A percentile compares a stretch with the other conserved stretches of the same genome.
Evolutionary conservation across 92 coral and sea anemone genomes (phyloP).

Genomic region (Porites evermanni): DNA sequence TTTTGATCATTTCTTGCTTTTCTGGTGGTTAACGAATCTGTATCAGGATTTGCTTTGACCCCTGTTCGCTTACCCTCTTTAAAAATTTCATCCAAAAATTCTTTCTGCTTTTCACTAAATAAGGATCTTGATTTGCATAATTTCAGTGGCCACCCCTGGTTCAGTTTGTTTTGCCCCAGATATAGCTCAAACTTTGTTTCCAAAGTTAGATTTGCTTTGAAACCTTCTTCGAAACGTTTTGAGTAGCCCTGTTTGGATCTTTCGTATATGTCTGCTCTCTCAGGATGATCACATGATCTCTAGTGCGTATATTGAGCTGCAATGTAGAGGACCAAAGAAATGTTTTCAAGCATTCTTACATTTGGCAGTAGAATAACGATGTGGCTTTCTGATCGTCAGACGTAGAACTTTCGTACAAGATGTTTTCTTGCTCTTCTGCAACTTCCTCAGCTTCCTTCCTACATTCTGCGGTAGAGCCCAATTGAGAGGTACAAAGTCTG

Average conservation of each 20-base stretch:
- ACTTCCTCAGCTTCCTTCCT: too few relatives aligned
- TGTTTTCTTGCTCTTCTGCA: too few relatives aligned
- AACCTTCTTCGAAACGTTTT: neutral
- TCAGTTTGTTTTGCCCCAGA: neutral
- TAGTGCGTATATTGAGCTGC: slow-evolving; percentile 5
- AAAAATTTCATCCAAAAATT: neutral
- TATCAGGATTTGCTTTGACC: neutral
- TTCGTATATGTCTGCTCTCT: neutral
- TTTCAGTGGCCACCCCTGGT: slow-evolving; percentile 10
- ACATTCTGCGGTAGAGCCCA: too few relatives aligned
- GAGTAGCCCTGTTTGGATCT: neutral
- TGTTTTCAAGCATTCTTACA: neutral
- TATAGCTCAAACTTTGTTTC: neutral
- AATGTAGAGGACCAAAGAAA: neutral
- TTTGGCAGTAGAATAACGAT: too few relatives aligned
- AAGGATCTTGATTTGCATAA: neutral
- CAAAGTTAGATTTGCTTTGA: neutral
- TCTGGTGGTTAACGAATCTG: slow-evolving; percentile 16
- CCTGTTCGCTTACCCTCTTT: neutral
- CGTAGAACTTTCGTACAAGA: too few relatives aligned
- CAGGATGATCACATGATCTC: neutral
- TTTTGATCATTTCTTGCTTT: slow-evolving; percentile 6
- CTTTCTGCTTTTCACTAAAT: slow-evolving; percentile 4
- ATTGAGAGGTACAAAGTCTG: too few relatives aligned
- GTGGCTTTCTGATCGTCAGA: too few relatives aligned